phyloP scores from a whole-genome alignment of 2,888 invertebrate species.

The Clusia tigrina region DNA sequence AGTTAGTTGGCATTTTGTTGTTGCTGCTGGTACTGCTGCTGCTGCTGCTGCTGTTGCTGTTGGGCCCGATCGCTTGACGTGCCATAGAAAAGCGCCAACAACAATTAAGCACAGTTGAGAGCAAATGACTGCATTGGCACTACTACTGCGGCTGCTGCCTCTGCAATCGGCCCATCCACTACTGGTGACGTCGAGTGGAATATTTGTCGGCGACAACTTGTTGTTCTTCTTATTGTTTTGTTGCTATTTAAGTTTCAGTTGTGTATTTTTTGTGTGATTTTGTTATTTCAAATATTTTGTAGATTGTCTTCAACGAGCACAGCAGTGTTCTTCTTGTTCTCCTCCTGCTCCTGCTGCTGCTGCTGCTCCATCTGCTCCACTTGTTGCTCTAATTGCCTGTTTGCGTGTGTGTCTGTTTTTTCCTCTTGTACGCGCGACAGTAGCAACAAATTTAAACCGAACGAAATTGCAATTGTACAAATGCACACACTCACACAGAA shows the following conservation, averaged over 20 bases:
- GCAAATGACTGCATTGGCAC: conserved; percentile 1
- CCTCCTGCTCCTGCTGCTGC: background rate
- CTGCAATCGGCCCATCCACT: background rate
- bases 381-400: background rate
- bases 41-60: no score
- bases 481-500: background rate
- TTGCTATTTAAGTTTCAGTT: no score
- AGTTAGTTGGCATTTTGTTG: conserved; percentile 8
- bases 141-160: conserved; percentile 1
- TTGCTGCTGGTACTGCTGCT: no score
- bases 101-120: conserved; percentile 11
- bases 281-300: no score
- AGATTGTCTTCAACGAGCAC: no score
- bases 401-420: background rate
- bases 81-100: background rate
- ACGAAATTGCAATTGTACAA: conserved; percentile 2
- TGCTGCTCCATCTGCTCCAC: background rate
- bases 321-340: no score
- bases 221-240: no score
- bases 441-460: background rate
- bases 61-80: background rate
- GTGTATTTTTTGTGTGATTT: no score
- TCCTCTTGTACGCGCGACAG: background rate
- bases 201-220: background rate
- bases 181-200: background rate